These are phyloP conservation scores for Drosophila tani DNA, from an alignment of 1,140 invertebrate species.

Conservation along the genomic window DNA sequence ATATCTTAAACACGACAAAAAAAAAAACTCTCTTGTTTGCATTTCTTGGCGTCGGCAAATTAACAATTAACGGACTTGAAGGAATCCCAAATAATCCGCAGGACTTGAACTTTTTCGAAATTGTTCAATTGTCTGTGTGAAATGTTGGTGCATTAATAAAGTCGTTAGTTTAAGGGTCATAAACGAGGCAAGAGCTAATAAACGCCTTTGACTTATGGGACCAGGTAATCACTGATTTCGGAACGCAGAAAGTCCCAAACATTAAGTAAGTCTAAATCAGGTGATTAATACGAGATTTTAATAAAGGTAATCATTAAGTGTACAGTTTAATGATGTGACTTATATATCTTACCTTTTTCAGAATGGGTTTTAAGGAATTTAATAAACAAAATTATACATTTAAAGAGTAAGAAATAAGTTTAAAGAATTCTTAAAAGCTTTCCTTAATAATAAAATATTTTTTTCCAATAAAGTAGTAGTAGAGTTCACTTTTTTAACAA, in stretches of 20 bases:
- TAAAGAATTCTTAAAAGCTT: background rate
- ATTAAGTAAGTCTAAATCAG: background rate
- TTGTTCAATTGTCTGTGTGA: slow-evolving; percentile 56
- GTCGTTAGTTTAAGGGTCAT: slow-evolving; percentile 25
- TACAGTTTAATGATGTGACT: background rate
- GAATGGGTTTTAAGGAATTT: background rate
- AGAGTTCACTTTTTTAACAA: no score
- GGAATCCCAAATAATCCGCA: slow-evolving; percentile 22
- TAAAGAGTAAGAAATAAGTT: background rate
- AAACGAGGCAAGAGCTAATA: slow-evolving; percentile 34
- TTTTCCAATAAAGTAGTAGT: background rate
- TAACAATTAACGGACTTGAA: slow-evolving; percentile 67
- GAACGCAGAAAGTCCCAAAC: background rate
- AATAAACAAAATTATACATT: background rate
- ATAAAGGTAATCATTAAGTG: background rate
- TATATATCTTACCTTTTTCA: background rate
- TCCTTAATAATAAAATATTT: background rate
- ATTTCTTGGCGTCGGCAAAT: slow-evolving; percentile 50
- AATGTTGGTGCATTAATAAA: slow-evolving; percentile 36
- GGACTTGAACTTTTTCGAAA: slow-evolving; percentile 26
- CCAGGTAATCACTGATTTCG: slow-evolving; percentile 28
- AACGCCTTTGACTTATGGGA: slow-evolving; percentile 35
- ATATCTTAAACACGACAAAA: slow-evolving; percentile 37
- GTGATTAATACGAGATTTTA: slow-evolving; percentile 5
- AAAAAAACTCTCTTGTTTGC: slow-evolving; percentile 41